phyloP scores from a whole-genome alignment of 2,797 vertebrate species.

The Enteromius radiatus region DNA sequence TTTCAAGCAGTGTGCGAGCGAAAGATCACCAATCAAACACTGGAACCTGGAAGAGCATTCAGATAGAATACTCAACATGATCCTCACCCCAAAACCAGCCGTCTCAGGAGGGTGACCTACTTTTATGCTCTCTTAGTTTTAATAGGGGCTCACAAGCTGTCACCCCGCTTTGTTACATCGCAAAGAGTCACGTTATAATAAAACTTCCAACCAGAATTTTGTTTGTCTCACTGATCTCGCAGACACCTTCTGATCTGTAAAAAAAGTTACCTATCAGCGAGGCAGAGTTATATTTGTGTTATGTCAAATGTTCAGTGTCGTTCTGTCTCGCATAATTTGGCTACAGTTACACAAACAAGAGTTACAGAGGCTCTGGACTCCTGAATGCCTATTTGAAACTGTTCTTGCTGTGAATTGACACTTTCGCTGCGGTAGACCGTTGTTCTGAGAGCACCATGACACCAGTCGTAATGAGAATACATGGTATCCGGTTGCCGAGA shows the following conservation, averaged over 20 bases:
- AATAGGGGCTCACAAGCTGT: constrained; percentile 37
- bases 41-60: constrained; percentile 54
- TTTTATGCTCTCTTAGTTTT: constrained; percentile 46
- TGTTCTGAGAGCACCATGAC: constrained; percentile 42
- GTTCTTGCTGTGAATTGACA: constrained; percentile 32
- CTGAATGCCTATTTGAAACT: constrained; percentile 34
- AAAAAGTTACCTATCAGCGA: not conserved
- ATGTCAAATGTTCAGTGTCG: constrained; percentile 1
- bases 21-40: constrained; percentile 53
- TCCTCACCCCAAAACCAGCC: constrained; percentile 39
- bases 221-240: constrained; percentile 5
- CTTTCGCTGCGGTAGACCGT: not conserved
- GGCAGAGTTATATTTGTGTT: constrained; percentile 8
- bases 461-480: constrained; percentile 58
- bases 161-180: constrained; percentile 44
- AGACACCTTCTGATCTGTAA: constrained; percentile 19
- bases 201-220: constrained; percentile 23
- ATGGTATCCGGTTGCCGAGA: constrained; percentile 41
- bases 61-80: constrained; percentile 55
- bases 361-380: constrained; percentile 8
- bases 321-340: constrained; percentile 7
- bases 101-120: constrained; percentile 47
- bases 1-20: constrained; percentile 7
- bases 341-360: constrained; percentile 9
- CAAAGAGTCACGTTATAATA: constrained; percentile 37